Evolutionary conservation across 2,888 invertebrate genomes (phyloP).

Genomic region (Megalurothrips usitatus): DNA sequence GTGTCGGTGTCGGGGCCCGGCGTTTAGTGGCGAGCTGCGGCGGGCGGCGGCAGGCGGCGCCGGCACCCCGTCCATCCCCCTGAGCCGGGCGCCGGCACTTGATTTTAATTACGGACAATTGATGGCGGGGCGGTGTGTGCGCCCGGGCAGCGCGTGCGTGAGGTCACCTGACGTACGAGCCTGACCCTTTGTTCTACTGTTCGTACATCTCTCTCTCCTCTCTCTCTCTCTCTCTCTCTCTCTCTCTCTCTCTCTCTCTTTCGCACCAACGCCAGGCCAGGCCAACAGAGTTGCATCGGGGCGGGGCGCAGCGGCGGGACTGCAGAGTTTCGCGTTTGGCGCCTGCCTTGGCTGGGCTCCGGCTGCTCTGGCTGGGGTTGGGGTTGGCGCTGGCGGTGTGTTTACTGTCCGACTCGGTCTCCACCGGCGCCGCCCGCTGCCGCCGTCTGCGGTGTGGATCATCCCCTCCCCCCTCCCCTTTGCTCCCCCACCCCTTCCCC

Average conservation of each 20-base stretch:
- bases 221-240: too few species aligned
- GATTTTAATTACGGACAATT: too few species aligned
- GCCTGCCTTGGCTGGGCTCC: neutral
- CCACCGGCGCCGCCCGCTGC: neutral
- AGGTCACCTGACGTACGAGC: neutral
- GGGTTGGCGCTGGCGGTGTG: neutral
- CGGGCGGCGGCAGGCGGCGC: neutral
- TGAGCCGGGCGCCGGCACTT: neutral
- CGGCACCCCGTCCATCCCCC: neutral
- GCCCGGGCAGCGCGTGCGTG: neutral
- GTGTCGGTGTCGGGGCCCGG: neutral
- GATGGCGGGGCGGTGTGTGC: neutral
- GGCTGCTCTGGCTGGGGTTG: neutral
- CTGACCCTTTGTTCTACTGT: neutral
- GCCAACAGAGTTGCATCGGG: too few species aligned
- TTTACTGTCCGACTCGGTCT: neutral
- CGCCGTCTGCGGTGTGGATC: neutral
- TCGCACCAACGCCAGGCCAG: too few species aligned
- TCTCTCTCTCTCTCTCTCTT: too few species aligned
- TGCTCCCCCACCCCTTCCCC: neutral
- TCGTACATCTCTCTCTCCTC: neutral
- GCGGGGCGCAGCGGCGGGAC: neutral
- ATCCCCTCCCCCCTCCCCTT: neutral
- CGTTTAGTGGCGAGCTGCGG: neutral
- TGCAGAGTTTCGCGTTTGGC: neutral